A percentile compares a stretch with the other conserved stretches of the same genome.
phyloP scores from a whole-genome alignment of 2,113 vertebrate genomes.

The Catharus bicknelli region DNA sequence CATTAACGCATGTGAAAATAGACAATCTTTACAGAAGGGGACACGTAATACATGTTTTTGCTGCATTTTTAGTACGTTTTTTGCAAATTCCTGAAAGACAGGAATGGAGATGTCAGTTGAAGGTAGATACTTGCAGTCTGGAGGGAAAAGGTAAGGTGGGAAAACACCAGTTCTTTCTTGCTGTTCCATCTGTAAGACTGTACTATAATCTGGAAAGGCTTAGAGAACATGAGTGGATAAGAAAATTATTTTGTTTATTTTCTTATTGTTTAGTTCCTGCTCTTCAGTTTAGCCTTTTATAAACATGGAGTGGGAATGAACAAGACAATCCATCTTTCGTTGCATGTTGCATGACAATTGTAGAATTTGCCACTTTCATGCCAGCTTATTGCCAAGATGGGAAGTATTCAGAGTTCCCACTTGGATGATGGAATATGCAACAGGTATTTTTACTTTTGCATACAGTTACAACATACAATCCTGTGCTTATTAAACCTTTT shows the following conservation, averaged over 20 bases:
- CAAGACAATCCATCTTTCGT: neutral
- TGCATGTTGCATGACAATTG: neutral
- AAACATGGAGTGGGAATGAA: neutral
- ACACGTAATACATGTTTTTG: neutral
- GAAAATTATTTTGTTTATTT: neutral
- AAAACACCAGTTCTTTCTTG: neutral
- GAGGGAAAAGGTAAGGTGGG: neutral
- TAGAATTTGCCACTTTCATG: neutral
- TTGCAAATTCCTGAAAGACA: neutral
- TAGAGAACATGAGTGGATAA: neutral
- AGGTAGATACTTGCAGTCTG: neutral
- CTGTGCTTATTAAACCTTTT: neutral
- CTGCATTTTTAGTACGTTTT: neutral
- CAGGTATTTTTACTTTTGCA: neutral
- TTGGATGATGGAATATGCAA: neutral
- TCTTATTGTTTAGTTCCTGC: neutral
- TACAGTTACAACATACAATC: neutral
- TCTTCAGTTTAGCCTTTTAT: neutral
- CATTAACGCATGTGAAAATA: neutral
- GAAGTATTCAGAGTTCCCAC: neutral
- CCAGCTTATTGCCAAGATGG: neutral
- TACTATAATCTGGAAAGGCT: neutral
- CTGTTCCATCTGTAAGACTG: neutral
- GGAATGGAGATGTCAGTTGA: fast-evolving
- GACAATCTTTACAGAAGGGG: neutral